These are phyloP conservation scores for Rallus crepitans DNA, from an alignment of 2,797 vertebrate genomes.

Conservation along the genomic window DNA sequence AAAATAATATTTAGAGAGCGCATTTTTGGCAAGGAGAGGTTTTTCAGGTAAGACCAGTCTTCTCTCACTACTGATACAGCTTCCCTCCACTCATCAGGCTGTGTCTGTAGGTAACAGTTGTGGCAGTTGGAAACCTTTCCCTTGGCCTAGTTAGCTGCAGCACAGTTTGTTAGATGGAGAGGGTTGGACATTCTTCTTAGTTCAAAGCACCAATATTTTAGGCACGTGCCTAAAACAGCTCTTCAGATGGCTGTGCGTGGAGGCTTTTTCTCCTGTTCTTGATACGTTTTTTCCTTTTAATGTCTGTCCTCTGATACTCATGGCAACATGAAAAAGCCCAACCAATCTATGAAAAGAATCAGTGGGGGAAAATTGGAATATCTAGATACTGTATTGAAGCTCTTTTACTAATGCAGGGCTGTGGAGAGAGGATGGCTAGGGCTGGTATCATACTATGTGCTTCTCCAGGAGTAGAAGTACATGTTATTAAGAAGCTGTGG, in stretches of 20 bases:
- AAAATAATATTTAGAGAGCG: constrained; percentile 20
- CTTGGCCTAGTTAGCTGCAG: not conserved
- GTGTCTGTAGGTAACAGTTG: not conserved
- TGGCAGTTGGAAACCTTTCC: not conserved
- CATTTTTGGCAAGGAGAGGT: constrained; percentile 21
- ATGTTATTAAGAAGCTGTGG: not conserved
- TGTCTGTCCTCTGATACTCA: not conserved
- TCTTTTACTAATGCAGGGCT: not conserved
- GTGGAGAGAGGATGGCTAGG: not conserved
- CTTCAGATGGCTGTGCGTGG: not conserved
- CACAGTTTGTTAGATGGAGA: not conserved
- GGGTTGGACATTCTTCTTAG: not conserved
- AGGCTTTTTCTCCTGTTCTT: not conserved
- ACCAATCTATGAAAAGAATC: not conserved
- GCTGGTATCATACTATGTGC: not conserved
- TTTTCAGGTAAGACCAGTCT: constrained; percentile 63
- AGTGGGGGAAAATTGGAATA: not conserved
- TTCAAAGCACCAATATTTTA: not conserved
- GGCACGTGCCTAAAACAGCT: not conserved
- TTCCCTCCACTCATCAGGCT: not conserved
- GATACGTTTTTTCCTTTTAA: not conserved
- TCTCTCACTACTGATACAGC: not conserved
- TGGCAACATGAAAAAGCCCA: not conserved
- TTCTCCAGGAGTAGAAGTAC: not conserved
- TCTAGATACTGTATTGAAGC: not conserved